Evolutionary conservation across 2,113 vertebrate genomes (phyloP).

Genomic region (Entosphenus tridentatus): DNA sequence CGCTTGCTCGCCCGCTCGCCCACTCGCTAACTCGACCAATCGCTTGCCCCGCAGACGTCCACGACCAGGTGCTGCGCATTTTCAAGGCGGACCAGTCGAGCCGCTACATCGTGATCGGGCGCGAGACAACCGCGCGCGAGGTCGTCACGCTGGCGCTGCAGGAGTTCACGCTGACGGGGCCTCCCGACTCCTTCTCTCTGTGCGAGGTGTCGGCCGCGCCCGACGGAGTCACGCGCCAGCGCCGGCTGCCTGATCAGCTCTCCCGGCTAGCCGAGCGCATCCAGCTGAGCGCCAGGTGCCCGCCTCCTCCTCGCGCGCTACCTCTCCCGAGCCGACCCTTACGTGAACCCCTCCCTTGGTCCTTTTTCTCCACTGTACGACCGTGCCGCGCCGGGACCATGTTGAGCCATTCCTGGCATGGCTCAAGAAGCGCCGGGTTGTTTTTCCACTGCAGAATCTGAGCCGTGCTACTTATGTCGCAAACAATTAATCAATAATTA

Average conservation of each 20-base stretch:
- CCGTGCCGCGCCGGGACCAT: too few species aligned
- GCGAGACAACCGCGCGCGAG: conserved; percentile 88
- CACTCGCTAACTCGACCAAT: not conserved
- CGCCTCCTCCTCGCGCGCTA: not conserved
- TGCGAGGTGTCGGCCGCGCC: conserved; percentile 93
- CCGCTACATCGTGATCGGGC: conserved; percentile 95
- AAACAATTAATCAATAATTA: too few species aligned
- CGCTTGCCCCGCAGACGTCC: conserved; percentile 36
- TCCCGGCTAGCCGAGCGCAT: conserved; percentile 91
- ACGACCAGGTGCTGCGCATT: conserved; percentile 75
- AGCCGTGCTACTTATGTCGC: too few species aligned
- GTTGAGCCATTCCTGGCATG: too few species aligned
- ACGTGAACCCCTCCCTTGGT: too few species aligned
- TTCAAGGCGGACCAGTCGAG: conserved; percentile 96
- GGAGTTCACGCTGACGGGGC: conserved; percentile 68
- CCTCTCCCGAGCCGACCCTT: too few species aligned
- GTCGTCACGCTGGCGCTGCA: conserved; percentile 80
- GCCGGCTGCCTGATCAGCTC: conserved; percentile 74
- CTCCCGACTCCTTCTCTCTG: conserved; percentile 60
- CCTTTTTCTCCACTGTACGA: too few species aligned
- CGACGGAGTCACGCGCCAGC: conserved; percentile 88
- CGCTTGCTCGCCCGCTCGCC: too few species aligned
- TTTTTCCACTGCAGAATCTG: too few species aligned
- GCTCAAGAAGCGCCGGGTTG: too few species aligned
- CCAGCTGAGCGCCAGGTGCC: conserved; percentile 76